These are phyloP conservation scores for Tarsius wallacei DNA, from an alignment of 2,797 vertebrate genomes.

Conservation along the genomic window DNA sequence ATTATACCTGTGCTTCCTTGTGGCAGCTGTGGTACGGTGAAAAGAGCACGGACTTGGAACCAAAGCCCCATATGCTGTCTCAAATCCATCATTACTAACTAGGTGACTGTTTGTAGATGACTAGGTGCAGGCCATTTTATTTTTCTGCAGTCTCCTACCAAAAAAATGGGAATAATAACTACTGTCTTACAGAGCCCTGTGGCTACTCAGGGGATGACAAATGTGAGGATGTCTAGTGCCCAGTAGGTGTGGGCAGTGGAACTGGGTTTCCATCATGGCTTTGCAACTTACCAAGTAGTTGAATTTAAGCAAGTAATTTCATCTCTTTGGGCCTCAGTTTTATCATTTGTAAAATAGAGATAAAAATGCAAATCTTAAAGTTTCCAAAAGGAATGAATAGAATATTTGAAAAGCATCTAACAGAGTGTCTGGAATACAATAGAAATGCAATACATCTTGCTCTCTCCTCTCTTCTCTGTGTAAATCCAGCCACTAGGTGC, in stretches of 20 bases:
- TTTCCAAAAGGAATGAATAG: conserved; percentile 21
- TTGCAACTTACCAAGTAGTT: neutral
- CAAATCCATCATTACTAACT: neutral
- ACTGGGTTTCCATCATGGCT: neutral
- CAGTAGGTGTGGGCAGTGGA: neutral
- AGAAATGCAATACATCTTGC: neutral
- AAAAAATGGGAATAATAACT: neutral
- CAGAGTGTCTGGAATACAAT: neutral
- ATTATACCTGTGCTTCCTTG: neutral
- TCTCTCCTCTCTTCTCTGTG: neutral
- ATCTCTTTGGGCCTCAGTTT: conserved; percentile 35
- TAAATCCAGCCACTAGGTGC: neutral
- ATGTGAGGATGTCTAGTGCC: neutral
- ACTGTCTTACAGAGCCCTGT: neutral
- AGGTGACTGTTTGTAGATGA: neutral
- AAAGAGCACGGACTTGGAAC: neutral
- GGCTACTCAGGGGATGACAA: neutral
- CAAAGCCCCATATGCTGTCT: neutral
- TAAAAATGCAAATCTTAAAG: neutral
- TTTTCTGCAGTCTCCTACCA: neutral
- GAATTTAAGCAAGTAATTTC: neutral
- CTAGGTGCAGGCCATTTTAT: neutral
- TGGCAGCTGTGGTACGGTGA: neutral
- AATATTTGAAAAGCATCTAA: conserved; percentile 37
- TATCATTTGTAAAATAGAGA: neutral